Conservation (phyloP, 2,113 vertebrate genomes). For the Onychostoma macrolepis region DNA sequence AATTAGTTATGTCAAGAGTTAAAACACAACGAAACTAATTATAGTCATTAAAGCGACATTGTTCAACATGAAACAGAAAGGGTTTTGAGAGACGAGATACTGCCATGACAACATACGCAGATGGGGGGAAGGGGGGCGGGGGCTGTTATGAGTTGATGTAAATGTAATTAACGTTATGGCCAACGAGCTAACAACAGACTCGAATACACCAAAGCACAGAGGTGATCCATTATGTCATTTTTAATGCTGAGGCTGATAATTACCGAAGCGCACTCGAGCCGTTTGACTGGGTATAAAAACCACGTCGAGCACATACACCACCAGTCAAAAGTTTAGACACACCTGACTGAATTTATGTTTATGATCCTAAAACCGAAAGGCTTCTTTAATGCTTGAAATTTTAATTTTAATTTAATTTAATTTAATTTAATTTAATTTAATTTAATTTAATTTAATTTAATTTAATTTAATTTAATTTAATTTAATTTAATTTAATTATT, state of each 20-base stretch:
- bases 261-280: constrained; percentile 7
- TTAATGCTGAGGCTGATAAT: constrained; percentile 33
- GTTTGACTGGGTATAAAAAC: background rate
- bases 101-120: constrained; percentile 58
- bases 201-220: constrained; percentile 73
- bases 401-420: too few species aligned
- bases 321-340: background rate
- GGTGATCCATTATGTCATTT: constrained; percentile 61
- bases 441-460: too few species aligned
- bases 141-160: constrained; percentile 62
- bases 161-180: constrained; percentile 69
- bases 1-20: constrained; percentile 26
- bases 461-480: too few species aligned
- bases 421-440: too few species aligned
- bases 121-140: constrained; percentile 54
- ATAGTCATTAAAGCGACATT: constrained; percentile 27
- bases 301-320: too few species aligned
- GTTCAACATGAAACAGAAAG: constrained; percentile 24
- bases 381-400: background rate
- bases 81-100: constrained; percentile 52
- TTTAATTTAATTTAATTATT: too few species aligned
- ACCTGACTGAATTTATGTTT: background rate
- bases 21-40: background rate
- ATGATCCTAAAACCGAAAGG: background rate
- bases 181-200: constrained; percentile 64